Conservation (phyloP, 2,113 vertebrate genomes). For the Aix galericulata region DNA sequence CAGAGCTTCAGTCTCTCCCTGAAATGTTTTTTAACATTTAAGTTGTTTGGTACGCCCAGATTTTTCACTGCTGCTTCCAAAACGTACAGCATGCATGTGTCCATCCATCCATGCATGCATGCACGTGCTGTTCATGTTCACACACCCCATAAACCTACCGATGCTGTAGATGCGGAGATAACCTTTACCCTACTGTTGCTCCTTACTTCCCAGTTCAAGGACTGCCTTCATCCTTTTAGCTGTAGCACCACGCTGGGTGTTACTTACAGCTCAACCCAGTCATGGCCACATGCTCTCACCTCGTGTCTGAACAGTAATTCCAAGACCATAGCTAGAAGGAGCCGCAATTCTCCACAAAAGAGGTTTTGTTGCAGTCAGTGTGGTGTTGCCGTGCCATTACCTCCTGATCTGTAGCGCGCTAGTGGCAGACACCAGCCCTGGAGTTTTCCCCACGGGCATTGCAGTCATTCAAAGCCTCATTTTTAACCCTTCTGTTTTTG, state of each 20-base stretch:
- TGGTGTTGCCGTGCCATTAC: not conserved
- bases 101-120: not conserved
- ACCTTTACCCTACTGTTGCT: not conserved
- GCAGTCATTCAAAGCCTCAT: not conserved
- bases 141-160: not conserved
- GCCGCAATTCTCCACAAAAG: not conserved
- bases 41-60: not conserved
- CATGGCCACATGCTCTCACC: not conserved
- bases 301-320: not conserved
- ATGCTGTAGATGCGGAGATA: not conserved
- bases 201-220: not conserved
- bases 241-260: accelerated
- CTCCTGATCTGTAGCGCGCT: not conserved
- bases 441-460: not conserved
- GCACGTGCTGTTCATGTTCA: not conserved
- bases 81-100: not conserved
- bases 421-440: not conserved
- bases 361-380: not conserved
- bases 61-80: not conserved
- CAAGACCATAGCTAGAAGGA: not conserved
- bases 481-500: not conserved
- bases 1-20: not conserved
- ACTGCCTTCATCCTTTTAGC: not conserved
- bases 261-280: not conserved
- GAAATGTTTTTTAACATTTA: not conserved